phyloP scores from a whole-genome alignment of 2,113 vertebrate species.

The Trematocara unimaculatum region DNA sequence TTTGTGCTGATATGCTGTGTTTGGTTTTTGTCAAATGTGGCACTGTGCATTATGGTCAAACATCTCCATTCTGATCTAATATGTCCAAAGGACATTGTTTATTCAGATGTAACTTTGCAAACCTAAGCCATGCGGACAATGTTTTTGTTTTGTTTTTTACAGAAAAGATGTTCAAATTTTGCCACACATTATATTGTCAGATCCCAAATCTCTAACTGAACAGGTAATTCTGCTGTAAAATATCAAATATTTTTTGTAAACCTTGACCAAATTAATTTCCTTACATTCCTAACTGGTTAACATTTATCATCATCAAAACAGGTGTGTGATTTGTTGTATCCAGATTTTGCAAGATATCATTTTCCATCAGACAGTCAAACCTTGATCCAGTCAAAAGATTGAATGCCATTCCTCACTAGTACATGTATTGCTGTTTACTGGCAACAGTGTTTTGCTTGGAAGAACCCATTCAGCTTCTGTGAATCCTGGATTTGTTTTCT shows the following conservation, averaged over 20 bases:
- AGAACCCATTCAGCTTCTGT: not conserved
- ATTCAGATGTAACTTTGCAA: not conserved
- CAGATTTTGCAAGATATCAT: not conserved
- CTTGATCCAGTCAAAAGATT: not conserved
- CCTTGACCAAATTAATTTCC: not conserved
- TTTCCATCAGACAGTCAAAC: not conserved
- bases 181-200: not conserved
- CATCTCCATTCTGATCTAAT: not conserved
- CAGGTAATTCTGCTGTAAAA: not conserved
- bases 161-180: not conserved
- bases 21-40: not conserved
- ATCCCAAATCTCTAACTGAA: not conserved
- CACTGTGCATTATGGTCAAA: not conserved
- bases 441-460: not conserved
- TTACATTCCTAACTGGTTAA: not conserved
- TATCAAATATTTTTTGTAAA: not conserved
- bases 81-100: not conserved
- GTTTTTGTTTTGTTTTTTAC: not conserved
- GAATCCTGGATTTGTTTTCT: not conserved
- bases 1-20: not conserved
- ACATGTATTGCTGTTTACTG: not conserved
- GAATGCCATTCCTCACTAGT: not conserved
- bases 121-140: not conserved
- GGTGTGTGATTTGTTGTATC: not conserved
- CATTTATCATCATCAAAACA: not conserved